Percentiles rank a stretch among this genome's conserved stretches.
phyloP scores from a whole-genome alignment of 2,888 invertebrate species.

The Eurytoma adleriae region DNA sequence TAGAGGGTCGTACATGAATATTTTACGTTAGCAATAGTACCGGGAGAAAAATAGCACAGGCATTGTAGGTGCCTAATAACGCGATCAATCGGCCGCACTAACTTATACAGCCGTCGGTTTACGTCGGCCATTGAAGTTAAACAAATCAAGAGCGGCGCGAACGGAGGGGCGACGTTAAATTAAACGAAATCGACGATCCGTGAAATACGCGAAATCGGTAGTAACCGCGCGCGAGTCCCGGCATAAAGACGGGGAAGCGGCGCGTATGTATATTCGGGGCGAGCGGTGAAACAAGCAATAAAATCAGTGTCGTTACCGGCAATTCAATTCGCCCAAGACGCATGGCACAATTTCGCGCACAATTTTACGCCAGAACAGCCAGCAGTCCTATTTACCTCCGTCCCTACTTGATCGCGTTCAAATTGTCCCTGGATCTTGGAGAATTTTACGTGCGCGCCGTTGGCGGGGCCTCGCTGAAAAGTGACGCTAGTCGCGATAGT shows the following conservation, averaged over 20 bases:
- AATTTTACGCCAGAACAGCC: constrained; percentile 76
- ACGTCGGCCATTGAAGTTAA: background rate
- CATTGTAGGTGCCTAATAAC: too few species aligned
- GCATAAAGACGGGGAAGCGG: constrained; percentile 12
- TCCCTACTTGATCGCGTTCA: constrained; percentile 51
- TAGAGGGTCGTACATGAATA: too few species aligned
- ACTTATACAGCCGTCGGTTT: too few species aligned
- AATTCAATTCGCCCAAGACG: constrained; percentile 74
- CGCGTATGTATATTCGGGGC: constrained; percentile 1
- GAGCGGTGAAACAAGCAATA: constrained; percentile 71
- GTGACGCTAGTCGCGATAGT: too few species aligned
- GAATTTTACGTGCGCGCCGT: background rate
- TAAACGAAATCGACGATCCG: constrained; percentile 53
- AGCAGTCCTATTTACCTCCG: constrained; percentile 68
- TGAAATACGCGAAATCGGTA: constrained; percentile 53
- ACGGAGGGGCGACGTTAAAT: constrained; percentile 26
- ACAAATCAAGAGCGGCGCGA: background rate
- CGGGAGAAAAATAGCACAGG: too few species aligned
- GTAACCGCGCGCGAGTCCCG: constrained; percentile 19
- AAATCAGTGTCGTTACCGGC: constrained; percentile 76
- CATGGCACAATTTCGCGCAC: constrained; percentile 77
- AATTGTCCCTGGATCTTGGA: constrained; percentile 51
- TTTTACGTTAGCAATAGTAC: too few species aligned
- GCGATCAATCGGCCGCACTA: too few species aligned
- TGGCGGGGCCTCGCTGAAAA: too few species aligned